These are phyloP conservation scores for Seira musarum DNA, from an alignment of 2,888 invertebrate genomes.

Conservation along the genomic window DNA sequence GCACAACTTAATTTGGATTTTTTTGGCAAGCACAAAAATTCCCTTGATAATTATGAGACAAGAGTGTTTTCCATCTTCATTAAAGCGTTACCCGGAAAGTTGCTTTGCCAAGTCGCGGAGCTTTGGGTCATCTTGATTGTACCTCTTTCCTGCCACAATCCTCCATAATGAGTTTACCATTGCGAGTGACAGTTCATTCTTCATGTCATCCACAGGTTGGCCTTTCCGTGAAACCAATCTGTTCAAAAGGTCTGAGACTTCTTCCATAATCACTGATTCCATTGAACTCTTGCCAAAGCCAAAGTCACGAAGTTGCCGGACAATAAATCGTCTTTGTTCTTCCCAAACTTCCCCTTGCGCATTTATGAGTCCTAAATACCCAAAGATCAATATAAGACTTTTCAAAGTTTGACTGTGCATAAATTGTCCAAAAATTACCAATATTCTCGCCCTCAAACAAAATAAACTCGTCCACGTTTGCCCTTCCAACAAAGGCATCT, in stretches of 20 bases:
- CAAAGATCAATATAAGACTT: background rate
- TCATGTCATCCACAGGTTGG: constrained; percentile 32
- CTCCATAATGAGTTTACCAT: constrained; percentile 49
- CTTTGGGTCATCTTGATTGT: constrained; percentile 46
- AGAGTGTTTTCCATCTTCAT: too few relatives aligned
- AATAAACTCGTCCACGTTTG: constrained; percentile 22
- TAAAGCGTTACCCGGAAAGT: constrained; percentile 39
- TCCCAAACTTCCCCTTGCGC: constrained; percentile 45
- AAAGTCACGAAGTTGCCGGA: constrained; percentile 51
- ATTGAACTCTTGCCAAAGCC: constrained; percentile 55
- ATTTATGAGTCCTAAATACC: constrained; percentile 31
- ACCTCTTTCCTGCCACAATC: constrained; percentile 43
- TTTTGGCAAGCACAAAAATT: too few relatives aligned
- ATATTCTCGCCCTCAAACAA: constrained; percentile 43
- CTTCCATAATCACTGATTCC: constrained; percentile 49
- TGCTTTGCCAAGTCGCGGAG: constrained; percentile 17
- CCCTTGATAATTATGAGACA: too few relatives aligned
- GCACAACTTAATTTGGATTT: too few relatives aligned
- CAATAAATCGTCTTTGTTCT: constrained; percentile 47
- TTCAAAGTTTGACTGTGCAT: background rate
- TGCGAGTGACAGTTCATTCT: constrained; percentile 29
- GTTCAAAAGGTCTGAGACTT: constrained; percentile 31
- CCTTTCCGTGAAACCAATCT: constrained; percentile 24
- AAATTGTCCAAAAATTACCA: constrained; percentile 7
- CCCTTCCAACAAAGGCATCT: constrained; percentile 51